Evolutionary conservation across 1,140 invertebrate genomes (phyloP), one percentile per base, ranked within the genome.

Genomic region (Drosophila saltans): DNA sequence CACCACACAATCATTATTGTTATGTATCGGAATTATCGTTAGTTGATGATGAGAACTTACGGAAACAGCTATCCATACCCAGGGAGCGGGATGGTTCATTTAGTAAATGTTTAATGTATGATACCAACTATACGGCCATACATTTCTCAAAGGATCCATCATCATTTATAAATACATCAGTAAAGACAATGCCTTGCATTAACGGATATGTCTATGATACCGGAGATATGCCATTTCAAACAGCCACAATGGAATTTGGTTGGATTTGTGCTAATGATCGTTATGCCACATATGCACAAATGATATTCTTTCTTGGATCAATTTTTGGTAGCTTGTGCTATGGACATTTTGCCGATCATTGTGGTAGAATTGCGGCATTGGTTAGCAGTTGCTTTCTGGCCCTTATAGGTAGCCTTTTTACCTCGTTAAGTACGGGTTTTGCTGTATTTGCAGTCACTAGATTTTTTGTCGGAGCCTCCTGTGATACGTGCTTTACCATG

Each of bases 401-500:
- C 1, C 95, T 95, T 59, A 66, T 95, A 0, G 96, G 96, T 0
- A 97, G 97, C 0, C 82, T 97, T 0, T 94, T 94, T 1, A 97
- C 96, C 0, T 94, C 95, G 0, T 94, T 96, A 76, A 93, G 94
- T 43, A 78, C 92, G 1, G 94, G 93, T 5, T 97, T 97, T 83
- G 94, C 93, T 92, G 92, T 94, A 1, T 97, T 97, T 78, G 94
- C 95, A 0, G 58, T 95, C 0, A 96, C 95, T 78, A 93, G 97
- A 16, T 97, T 97, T 91, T 91, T 97, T 9, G 95, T 97, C 0
- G 97, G 97, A 7, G 93, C 97, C 70, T 96, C 96, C 1, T 98
- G 96, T 88, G 97, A 97, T 90, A 97, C 97, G 82, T 97, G 96
- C 85, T 97, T 97, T 90, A 97, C 96, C 10, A 97, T 97, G 96